These are phyloP conservation scores for Pongo abelii DNA, from an alignment of 2,113 vertebrate genomes.

Conservation along the genomic window DNA sequence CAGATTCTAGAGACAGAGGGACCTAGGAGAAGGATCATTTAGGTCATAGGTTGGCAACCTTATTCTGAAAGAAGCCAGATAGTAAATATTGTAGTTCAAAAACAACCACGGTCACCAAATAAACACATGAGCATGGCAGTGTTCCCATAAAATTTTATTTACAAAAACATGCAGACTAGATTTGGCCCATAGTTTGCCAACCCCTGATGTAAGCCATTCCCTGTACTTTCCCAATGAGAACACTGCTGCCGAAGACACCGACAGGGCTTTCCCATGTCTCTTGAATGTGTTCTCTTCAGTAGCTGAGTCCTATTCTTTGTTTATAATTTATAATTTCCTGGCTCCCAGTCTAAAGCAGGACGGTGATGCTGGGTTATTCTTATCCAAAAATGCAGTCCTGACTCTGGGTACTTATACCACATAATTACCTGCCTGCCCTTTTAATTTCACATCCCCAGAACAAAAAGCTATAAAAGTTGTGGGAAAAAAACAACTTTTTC, in stretches of 20 bases:
- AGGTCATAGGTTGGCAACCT: background rate
- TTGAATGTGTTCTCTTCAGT: background rate
- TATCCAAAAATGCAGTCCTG: background rate
- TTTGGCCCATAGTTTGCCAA: background rate
- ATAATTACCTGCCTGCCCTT: background rate
- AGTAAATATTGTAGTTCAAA: slow-evolving; percentile 14
- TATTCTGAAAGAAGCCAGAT: background rate
- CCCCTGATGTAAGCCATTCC: background rate
- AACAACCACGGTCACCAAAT: background rate
- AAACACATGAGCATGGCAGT: background rate
- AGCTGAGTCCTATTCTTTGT: background rate
- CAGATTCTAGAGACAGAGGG: background rate
- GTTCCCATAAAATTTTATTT: background rate
- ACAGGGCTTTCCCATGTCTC: background rate
- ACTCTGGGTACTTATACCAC: background rate
- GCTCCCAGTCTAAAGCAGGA: background rate
- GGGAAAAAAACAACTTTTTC: background rate
- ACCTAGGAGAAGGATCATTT: background rate
- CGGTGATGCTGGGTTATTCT: background rate
- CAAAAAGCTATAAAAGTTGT: background rate
- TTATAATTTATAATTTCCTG: background rate
- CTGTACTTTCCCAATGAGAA: background rate
- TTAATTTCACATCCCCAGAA: background rate
- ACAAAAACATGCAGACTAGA: background rate
- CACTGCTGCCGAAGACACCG: background rate